Evolutionary conservation across 2,113 vertebrate genomes (phyloP), one percentile per base, ranked within the genome.

Genomic region (Serinus canaria): DNA sequence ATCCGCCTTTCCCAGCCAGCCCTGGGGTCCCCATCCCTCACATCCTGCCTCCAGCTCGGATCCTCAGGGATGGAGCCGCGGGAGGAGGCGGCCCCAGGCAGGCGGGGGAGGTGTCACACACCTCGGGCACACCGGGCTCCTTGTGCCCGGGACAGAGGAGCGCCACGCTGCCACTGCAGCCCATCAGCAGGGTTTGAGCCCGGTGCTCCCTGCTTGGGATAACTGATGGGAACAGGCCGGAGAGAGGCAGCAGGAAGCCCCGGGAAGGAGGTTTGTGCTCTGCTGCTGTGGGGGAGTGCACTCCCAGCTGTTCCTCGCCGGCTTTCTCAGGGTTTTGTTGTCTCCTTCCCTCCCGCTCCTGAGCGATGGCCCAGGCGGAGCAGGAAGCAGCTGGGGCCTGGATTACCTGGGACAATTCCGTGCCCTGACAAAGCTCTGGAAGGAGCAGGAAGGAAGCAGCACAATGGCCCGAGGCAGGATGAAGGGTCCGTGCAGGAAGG

Each of bases 381-480:
- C 89, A 97, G 97, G 96, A 97, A 97, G 92, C 97, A 96, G 84
- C 94, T 97, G 96, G 59, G 66, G 88, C 37, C 55, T 70, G 91
- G n/a, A 94, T 94, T 90, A 96, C 95, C 95, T 94, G 89, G 64
- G 64, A 64, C 1, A 31, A 72, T 91, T 18, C 74, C 18, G 14
- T 27, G 69, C 15, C 49, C 47, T 9, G 72, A 67, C 56, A 90
- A 74, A 84, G 52, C 46, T 37, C 83, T 43, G 83, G 31, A 76
- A 86, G 90, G 80, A 89, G 85, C 56, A 96, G 95, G 95, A 96
- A 96, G 97, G 97, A 97, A 96, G 84, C 37, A 69, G 53, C 79
- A 96, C 95, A 97, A 96, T 96, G 89, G 94, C 52, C 3, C 0
- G 35, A 20, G 66, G 74, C 39, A 8, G 19, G 76, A 90, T 55